Evolutionary conservation across 2,888 invertebrate species (phyloP), one percentile per base, ranked within the genome.

Genomic region (Dolichomitus sp.): DNA sequence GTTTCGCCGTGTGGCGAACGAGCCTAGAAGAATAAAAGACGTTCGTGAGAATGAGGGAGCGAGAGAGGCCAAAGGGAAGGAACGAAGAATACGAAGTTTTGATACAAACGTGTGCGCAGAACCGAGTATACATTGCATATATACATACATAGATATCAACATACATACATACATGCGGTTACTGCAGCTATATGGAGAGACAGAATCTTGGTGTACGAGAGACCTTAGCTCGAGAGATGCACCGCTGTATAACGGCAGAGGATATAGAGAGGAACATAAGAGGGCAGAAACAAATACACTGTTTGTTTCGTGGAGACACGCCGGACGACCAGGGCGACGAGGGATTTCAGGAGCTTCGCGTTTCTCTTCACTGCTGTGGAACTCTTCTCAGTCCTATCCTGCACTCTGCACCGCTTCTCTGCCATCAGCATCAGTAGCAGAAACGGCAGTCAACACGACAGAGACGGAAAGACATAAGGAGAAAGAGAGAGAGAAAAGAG

Each of bases 271-370:
- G 37, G 48, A 33, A 59, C 57, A 19, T 33, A 48, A 73, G 50
- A 80, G 76, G 65, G 33, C 61, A 69, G 74, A 81, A 75, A 82
- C 82, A 80, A 84, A 82, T 80, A 70, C 77, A 80, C 81, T 74
- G 81, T 81, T 84, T 82, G 84, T 80, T 80, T 77, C 57, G 73
- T 33, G 68, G 40, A 75, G 79, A 79, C 75, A 79, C 75, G 74
- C 59, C 33, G 50, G 77, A 63, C 42, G 76, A 77, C 66, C 45
- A 33, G 45, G 66, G 68, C 40, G 52, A 68, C 40, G 40, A 75
- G 68, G 57, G 80, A 83, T 80, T 83, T 76, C 70, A 80, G 83
- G 83, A 74, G 75, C 72, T 79, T 70, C 78, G 78, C 78, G 78
- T 74, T 79, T 80, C 79, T 76, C 74, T 66, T 76, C 68, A 59